Conservation (phyloP, 1,140 invertebrate genomes). For the Cydia pomonella region DNA sequence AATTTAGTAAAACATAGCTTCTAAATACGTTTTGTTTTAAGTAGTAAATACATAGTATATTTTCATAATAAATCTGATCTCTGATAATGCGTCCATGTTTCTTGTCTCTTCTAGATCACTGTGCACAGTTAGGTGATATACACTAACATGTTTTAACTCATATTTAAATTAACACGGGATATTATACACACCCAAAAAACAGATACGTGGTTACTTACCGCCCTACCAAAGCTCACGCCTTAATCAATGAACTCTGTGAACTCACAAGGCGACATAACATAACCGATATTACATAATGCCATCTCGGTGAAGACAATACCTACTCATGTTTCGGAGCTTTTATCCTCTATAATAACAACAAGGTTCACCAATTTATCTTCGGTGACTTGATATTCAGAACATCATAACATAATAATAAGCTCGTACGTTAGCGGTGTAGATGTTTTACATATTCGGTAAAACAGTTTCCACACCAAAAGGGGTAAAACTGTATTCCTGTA, state of each 20-base stretch:
- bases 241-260: neutral
- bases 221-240: neutral
- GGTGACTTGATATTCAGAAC: slow-evolving; percentile 10
- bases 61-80: too few relatives aligned
- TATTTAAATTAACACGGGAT: too few relatives aligned
- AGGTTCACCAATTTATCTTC: neutral
- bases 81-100: too few relatives aligned
- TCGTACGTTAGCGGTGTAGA: neutral
- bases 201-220: neutral
- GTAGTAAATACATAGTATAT: too few relatives aligned
- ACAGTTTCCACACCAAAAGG: too few relatives aligned
- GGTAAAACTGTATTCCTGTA: too few relatives aligned
- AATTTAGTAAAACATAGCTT: too few relatives aligned
- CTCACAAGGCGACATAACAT: neutral
- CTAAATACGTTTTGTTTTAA: too few relatives aligned
- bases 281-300: neutral
- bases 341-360: neutral
- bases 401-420: neutral
- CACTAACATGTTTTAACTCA: too few relatives aligned
- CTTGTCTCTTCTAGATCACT: too few relatives aligned
- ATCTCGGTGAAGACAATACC: neutral
- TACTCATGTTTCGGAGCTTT: neutral
- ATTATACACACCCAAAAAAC: too few relatives aligned
- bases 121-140: too few relatives aligned
- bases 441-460: slow-evolving; percentile 1